Conservation (phyloP, 2,888 invertebrate species). For the Artemia sinica region DNA sequence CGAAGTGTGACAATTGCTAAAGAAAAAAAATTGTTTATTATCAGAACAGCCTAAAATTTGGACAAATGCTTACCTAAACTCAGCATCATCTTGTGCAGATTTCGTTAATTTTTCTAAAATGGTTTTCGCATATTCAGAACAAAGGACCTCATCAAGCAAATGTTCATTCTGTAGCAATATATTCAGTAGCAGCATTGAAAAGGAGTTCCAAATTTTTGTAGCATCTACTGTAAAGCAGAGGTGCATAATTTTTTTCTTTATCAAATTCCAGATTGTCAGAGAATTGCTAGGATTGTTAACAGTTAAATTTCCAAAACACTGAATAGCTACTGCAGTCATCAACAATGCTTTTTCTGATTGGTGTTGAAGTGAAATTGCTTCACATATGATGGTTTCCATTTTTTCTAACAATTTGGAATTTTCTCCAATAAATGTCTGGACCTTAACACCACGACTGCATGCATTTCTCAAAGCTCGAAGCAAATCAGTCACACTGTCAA, state of each 20-base stretch:
- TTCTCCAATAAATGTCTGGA: too few species aligned
- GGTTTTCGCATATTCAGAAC: not conserved
- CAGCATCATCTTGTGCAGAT: not conserved
- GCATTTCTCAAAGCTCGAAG: too few species aligned
- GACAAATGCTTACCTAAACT: not conserved
- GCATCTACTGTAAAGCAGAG: not conserved
- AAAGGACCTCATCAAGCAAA: slow-evolving; percentile 30
- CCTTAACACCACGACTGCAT: too few species aligned
- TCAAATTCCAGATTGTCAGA: slow-evolving; percentile 36
- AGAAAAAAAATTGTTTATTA: not conserved
- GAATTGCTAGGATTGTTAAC: slow-evolving; percentile 40
- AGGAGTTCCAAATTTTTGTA: slow-evolving; percentile 29
- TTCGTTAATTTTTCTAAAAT: not conserved
- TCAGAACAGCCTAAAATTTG: not conserved
- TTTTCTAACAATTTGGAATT: too few species aligned
- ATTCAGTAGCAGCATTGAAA: slow-evolving; percentile 46
- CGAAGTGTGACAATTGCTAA: too few species aligned
- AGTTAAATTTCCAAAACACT: slow-evolving; percentile 41
- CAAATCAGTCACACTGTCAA: too few species aligned
- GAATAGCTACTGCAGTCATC: slow-evolving; percentile 29
- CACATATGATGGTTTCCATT: too few species aligned
- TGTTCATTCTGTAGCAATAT: slow-evolving; percentile 39
- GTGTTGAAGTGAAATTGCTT: too few species aligned
- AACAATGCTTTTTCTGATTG: too few species aligned
- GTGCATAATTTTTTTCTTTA: not conserved